Conservation (phyloP, 2,888 invertebrate genomes). For the Seira ritae region DNA sequence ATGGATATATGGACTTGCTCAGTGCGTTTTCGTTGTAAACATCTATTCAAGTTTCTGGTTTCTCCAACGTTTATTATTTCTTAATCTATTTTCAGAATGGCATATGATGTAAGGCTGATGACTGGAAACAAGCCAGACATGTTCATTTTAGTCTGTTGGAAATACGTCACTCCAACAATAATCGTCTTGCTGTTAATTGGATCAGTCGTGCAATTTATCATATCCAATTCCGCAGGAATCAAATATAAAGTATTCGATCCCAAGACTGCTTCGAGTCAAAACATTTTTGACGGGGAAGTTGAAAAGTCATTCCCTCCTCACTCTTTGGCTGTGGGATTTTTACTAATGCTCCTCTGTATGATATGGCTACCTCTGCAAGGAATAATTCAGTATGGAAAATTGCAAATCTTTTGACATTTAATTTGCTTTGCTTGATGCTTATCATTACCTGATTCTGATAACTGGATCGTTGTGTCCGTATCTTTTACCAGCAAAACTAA, state of each 20-base stretch:
- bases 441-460: not conserved
- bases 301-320: not conserved
- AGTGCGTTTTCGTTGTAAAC: slow-evolving; percentile 24
- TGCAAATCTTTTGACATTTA: not conserved
- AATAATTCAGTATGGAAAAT: not conserved
- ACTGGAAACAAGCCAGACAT: slow-evolving; percentile 55
- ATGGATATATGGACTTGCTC: slow-evolving; percentile 58
- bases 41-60: not conserved
- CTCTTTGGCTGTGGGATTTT: slow-evolving; percentile 29
- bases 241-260: slow-evolving; percentile 31
- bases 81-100: slow-evolving; percentile 50
- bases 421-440: not conserved
- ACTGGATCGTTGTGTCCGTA: too few species aligned
- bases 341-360: slow-evolving; percentile 37
- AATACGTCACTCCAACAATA: slow-evolving; percentile 54
- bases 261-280: not conserved
- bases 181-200: slow-evolving; percentile 34
- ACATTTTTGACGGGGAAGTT: not conserved
- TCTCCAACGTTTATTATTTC: too few species aligned
- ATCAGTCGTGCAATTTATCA: slow-evolving; percentile 18
- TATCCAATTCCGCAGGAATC: not conserved
- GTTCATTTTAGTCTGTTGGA: slow-evolving; percentile 60
- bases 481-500: slow-evolving; percentile 8
- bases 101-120: slow-evolving; percentile 64
- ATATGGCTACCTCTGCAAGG: slow-evolving; percentile 35